Conservation (phyloP, 2,797 vertebrate genomes). For the Coregonus ussuriensis region DNA sequence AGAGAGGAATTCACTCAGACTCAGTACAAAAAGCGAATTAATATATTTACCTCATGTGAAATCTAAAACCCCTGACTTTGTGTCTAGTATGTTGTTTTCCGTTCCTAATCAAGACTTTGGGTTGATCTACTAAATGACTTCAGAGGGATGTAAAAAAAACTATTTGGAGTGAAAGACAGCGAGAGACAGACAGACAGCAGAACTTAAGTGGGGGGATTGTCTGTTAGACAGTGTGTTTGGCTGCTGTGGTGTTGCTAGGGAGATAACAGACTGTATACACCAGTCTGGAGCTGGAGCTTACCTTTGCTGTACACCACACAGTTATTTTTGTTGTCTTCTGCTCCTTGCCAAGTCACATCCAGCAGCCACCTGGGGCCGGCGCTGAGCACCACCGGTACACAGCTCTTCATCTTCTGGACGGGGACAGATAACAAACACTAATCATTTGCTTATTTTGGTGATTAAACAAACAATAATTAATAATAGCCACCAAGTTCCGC, state of each 20-base stretch:
- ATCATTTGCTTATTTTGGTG: slow-evolving; percentile 85
- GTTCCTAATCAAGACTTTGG: slow-evolving; percentile 68
- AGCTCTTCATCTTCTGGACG: slow-evolving; percentile 95
- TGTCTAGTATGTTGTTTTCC: slow-evolving; percentile 74
- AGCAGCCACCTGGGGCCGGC: slow-evolving; percentile 98
- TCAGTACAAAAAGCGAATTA: slow-evolving; percentile 48
- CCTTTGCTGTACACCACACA: slow-evolving; percentile 99
- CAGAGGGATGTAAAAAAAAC: slow-evolving; percentile 58
- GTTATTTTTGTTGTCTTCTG: slow-evolving; percentile 99
- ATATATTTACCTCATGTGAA: slow-evolving; percentile 70
- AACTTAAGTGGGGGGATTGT: slow-evolving; percentile 62
- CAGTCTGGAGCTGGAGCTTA: slow-evolving; percentile 76
- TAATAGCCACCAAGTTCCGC: slow-evolving; percentile 83
- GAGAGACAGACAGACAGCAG: slow-evolving; percentile 25
- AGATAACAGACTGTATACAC: slow-evolving; percentile 65
- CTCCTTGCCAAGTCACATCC: slow-evolving; percentile 99
- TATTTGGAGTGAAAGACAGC: background rate
- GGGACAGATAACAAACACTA: slow-evolving; percentile 92
- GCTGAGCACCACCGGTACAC: slow-evolving; percentile 94
- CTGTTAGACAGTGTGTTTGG: slow-evolving; percentile 51
- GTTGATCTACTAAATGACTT: slow-evolving; percentile 64
- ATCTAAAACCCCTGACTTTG: slow-evolving; percentile 74
- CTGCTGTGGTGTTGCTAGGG: slow-evolving; percentile 41
- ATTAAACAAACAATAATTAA: slow-evolving; percentile 90
- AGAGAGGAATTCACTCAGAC: slow-evolving; percentile 64